phyloP scores from a whole-genome alignment of 1,140 invertebrate genomes.

The Drosophila bocki region DNA sequence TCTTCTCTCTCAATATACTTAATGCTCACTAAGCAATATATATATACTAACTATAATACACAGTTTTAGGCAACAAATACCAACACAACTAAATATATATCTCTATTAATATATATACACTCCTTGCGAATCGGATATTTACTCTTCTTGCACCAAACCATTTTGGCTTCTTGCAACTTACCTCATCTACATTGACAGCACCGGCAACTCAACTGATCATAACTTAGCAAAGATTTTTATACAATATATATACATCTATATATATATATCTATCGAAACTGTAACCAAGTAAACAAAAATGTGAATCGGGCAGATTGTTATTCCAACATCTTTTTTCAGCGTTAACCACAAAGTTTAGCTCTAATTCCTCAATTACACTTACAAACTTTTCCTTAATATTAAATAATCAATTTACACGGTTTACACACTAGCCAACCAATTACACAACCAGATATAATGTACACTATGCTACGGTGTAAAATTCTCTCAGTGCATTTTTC shows the following conservation, averaged over 20 bases:
- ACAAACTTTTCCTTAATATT: conserved; percentile 29
- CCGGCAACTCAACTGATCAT: conserved; percentile 58
- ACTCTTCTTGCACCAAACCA: conserved; percentile 68
- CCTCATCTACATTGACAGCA: conserved; percentile 79
- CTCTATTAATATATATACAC: conserved; percentile 41
- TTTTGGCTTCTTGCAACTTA: conserved; percentile 78
- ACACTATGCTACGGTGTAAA: conserved; percentile 15
- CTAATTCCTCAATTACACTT: conserved; percentile 41
- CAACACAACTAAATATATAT: conserved; percentile 31
- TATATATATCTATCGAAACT: conserved; percentile 40
- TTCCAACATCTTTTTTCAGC: conserved; percentile 45
- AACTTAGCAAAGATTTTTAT: conserved; percentile 65
- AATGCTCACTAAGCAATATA: conserved; percentile 54
- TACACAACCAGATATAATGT: conserved; percentile 28
- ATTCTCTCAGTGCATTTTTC: conserved; percentile 35
- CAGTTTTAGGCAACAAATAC: conserved; percentile 24
- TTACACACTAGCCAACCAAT: conserved; percentile 32
- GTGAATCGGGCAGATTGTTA: conserved; percentile 35
- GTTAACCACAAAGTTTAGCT: conserved; percentile 42
- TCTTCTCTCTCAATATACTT: conserved; percentile 15
- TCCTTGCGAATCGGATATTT: conserved; percentile 41
- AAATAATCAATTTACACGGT: conserved; percentile 31
- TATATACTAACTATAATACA: conserved; percentile 21
- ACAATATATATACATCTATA: conserved; percentile 48
- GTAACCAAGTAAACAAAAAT: conserved; percentile 25